Percentiles rank a stretch among this genome's conserved stretches.
Evolutionary conservation across 2,888 invertebrate species (phyloP).

Genomic region (Synergus laeviventris): DNA sequence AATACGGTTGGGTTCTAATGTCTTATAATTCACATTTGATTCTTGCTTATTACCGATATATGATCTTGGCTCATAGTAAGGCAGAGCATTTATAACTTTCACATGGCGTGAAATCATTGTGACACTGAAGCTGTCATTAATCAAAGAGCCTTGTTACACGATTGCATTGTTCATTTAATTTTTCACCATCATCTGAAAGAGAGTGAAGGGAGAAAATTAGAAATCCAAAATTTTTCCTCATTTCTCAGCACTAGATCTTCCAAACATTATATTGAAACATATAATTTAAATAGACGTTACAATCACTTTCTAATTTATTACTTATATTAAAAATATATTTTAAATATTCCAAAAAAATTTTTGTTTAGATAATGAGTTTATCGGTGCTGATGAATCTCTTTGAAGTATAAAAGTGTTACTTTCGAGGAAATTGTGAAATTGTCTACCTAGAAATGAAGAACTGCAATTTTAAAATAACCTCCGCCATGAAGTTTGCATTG

Average conservation of each 20-base stretch:
- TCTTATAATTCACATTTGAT: slow-evolving; percentile 24
- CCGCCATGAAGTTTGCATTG: background rate
- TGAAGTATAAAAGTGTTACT: background rate
- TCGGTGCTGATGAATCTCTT: background rate
- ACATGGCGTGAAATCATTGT: slow-evolving; percentile 32
- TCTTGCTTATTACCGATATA: slow-evolving; percentile 29
- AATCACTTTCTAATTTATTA: background rate
- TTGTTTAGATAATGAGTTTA: background rate
- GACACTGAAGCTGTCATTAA: slow-evolving; percentile 31
- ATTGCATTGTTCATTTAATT: slow-evolving; percentile 14
- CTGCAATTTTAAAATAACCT: background rate
- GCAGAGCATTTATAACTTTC: slow-evolving; percentile 29
- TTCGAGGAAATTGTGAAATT: background rate
- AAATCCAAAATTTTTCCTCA: background rate
- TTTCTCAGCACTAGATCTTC: background rate
- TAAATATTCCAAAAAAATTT: background rate
- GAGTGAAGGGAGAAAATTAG: background rate
- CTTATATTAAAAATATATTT: background rate
- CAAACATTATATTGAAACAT: background rate
- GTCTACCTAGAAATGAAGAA: background rate
- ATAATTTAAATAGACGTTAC: background rate
- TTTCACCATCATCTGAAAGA: background rate
- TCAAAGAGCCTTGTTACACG: background rate
- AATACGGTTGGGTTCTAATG: slow-evolving; percentile 16
- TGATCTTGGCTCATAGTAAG: slow-evolving; percentile 12